Base-by-base conservation (phyloP, 2,113 vertebrate genomes). In the Eurypyga helias region DNA sequence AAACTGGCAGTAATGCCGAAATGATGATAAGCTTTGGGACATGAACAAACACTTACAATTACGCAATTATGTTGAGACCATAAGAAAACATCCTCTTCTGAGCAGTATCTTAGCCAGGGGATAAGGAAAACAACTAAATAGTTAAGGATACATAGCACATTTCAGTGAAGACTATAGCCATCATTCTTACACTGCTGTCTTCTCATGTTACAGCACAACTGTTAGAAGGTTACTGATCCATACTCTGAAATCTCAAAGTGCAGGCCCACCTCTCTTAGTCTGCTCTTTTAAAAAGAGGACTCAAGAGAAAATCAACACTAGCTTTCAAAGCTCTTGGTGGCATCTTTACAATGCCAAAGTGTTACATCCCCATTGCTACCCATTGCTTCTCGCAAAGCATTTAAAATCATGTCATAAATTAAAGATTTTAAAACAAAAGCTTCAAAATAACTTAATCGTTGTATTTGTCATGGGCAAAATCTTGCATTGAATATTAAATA, bases 381-480 rank as follows among this genome's bases (percentile, higher is more conserved):
- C 57, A 61, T 6, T 77, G 33, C 28, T 85, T 61, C 46, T 87
- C 67, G 38, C 31, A 90, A 87, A 96, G 64, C 76, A 93, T 79
- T 79, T 90, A 57, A 95, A 96, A 94, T 96, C 71, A 87, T 43
- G 41, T 80, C 80, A 96, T 94, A 95, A 98, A 93, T 90, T 97
- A 98, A 96, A 75, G 49, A 97, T 96, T 65, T 83, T 66, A 89
- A 45, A 94, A 57, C 55, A 87, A 94, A 80, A 14, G 64, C 62
- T 93, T 95, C 69, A 82, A 87, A 98, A 98, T 98, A 98, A 98
- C 90, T 98, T 98, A 98, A 96, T 93, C 84, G 69, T 83, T 92
- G 61, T 67, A 97, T 64, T 92, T 93, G 92, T 69, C 70, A 49
- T 3, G 17, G 58, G 82, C 43, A 51, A 95, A 95, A 91, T 52